Base-by-base conservation (phyloP, 2,888 invertebrate genomes). In the Acronicta psi region DNA sequence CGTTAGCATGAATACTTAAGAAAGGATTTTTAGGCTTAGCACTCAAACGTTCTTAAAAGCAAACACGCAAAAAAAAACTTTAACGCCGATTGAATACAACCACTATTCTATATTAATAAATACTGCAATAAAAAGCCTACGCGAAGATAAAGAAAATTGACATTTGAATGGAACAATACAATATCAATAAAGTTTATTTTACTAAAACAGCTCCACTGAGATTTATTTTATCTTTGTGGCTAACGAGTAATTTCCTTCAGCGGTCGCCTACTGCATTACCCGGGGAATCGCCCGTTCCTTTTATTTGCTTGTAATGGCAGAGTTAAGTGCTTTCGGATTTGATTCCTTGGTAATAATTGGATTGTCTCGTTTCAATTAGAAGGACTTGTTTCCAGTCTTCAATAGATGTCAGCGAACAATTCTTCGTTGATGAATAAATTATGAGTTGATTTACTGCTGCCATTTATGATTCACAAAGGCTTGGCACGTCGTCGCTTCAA, bases 321-420 rank as follows among this genome's bases (percentile, higher is more conserved):
- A 72, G 69, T 68, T 73, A 75, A 73, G 66, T 73, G 73, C 50
- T 41, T 61, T 59, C 38, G 46, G 75, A 75, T 75, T 75, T 73
- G 73, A 73, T 76, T 76, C 41, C 64, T 67, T 49, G 53, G 53
- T 45, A 55, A 58, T 73, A 71, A 76, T 71, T 73, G 61, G 64
- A 71, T 73, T 73, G 65, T 65, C 67, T 69, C 60, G 45, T 73
- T 58, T 59, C 56, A 71, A 71, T 76, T 67, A 69, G 46, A 60
- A 69, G 34, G 52, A 57, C 47, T 68, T 54, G 62, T 69, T 73
- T 60, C 34, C 47, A 59, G 23, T 20, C 61, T 62, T 58, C 42
- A 47, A 59, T 57, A 57, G 65, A 66, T 42, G 42, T 49, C 49
- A 42, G 52, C 42, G 52, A 49, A 56, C 40, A 54, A 61, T 67